These are phyloP conservation scores for Geopemphigus sp. DNA, from an alignment of 1,140 invertebrate species.

Conservation along the genomic window DNA sequence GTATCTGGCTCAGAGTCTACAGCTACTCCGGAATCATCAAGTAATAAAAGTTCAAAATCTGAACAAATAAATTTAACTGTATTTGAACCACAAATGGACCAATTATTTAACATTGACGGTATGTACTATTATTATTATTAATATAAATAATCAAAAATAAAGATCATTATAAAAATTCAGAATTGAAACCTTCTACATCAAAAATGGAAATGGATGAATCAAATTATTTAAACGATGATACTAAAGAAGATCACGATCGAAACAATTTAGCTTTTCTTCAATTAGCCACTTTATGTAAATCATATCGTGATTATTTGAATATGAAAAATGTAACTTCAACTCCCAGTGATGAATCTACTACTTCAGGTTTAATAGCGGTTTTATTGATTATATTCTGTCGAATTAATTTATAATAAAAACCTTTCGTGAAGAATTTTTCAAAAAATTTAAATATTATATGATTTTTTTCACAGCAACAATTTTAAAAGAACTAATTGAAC, in stretches of 20 bases:
- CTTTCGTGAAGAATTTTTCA: background rate
- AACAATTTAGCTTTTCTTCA: slow-evolving; percentile 23
- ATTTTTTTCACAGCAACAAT: slow-evolving; percentile 1
- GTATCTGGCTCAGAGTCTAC: background rate
- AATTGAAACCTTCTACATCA: background rate
- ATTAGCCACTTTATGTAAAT: slow-evolving; percentile 27
- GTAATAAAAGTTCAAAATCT: background rate
- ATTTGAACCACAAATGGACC: slow-evolving; percentile 13
- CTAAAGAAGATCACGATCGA: background rate
- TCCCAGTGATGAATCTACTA: background rate
- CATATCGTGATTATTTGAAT: slow-evolving; percentile 2
- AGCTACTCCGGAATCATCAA: slow-evolving; percentile 11
- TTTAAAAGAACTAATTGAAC: slow-evolving; percentile 29
- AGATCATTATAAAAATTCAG: slow-evolving; percentile 4
- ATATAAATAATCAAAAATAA: slow-evolving; percentile 1
- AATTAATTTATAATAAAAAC: background rate
- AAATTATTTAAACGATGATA: background rate
- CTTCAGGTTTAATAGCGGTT: background rate
- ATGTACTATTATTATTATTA: slow-evolving; percentile 31
- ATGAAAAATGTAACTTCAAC: background rate
- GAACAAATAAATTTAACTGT: slow-evolving; percentile 18
- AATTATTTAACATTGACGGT: slow-evolving; percentile 25
- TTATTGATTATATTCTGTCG: background rate
- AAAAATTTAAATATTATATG: background rate
- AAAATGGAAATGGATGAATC: background rate